A percentile compares a stretch with the other conserved stretches of the same genome.
Evolutionary conservation across 2,888 invertebrate genomes (phyloP).

Genomic region (Eueremaeus valkanovi): DNA sequence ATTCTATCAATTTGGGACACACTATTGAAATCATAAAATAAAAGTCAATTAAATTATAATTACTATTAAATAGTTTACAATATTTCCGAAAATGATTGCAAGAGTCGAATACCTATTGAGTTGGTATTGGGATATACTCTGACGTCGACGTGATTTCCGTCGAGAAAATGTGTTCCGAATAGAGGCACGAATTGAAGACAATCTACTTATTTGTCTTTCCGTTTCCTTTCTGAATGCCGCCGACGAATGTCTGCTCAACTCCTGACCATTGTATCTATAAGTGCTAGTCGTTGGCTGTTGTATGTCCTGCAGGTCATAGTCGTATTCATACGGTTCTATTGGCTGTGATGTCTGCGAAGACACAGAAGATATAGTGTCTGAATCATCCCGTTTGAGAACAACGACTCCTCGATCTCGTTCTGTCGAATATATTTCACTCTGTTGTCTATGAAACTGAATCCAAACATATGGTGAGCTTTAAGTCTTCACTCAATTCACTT

Average conservation of each 20-base stretch:
- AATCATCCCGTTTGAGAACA: slow-evolving; percentile 4
- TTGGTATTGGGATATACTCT: too few species aligned
- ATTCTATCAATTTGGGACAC: slow-evolving; percentile 74
- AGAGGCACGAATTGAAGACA: slow-evolving; percentile 39
- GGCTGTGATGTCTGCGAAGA: background rate
- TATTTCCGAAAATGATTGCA: too few species aligned
- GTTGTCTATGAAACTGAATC: slow-evolving; percentile 17
- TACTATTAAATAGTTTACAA: too few species aligned
- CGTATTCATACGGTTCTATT: background rate
- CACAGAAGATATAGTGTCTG: background rate
- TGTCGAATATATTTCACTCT: slow-evolving; percentile 20
- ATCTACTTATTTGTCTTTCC: slow-evolving; percentile 4
- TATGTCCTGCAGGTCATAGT: background rate
- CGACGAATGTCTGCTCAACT: background rate
- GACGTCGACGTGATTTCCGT: slow-evolving; percentile 14
- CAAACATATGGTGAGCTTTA: too few species aligned
- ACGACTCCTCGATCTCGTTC: background rate
- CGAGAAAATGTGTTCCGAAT: slow-evolving; percentile 38
- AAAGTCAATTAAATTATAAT: too few species aligned
- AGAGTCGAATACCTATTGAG: too few species aligned
- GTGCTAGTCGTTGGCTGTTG: slow-evolving; percentile 1
- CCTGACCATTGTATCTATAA: background rate
- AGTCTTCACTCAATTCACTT: too few species aligned
- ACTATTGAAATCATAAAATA: slow-evolving; percentile 67
- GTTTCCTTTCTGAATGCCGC: background rate